Base-by-base conservation (phyloP, 2,888 invertebrate genomes). In the Amblyjoppa fuscipennis region DNA sequence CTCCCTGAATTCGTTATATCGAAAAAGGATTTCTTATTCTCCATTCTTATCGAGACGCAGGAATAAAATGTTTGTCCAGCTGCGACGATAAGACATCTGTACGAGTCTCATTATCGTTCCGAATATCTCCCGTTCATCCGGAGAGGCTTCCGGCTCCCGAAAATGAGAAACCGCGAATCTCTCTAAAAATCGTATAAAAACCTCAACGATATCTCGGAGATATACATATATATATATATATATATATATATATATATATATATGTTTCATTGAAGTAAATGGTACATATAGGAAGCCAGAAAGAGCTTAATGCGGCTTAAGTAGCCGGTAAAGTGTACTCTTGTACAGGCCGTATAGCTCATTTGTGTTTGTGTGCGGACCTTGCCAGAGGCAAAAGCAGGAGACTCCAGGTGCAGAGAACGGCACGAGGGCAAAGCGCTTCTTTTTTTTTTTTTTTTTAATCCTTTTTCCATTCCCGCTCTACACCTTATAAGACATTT, bases 401-500 rank as follows among this genome's bases (percentile, higher is more conserved):
- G 61, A 84, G 85, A 71, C 82, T 85, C 85, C 85, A 85, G 85
- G 85, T 85, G 85, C 85, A 76, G 41, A 79, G 71, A 70, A 82
- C 76, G 64, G 82, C 82, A 76, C 76, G 76, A 66, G 75, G 75
- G 75, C 34, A 75, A 45, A 75, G 82, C 75, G 85, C 79, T 53
- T 77, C 69, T 64, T 71, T 45, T 51, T 28, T 78, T 68, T 74
- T 77, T 75, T 75, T 31, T 20, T 20, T 20, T 20, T 20, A 20
- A 76, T 70, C 61, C 56, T 64, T 64, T 41, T 53, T 31, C 28
- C 64, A 68, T 74, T 85, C 77, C 11, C 41, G 3, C 41, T 45
- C 61, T 53, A 69, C 69, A 79, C 76, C 75, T 79, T 79, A 38
- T 68, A 31, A 59, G 45, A 71, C 75, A 56, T 31, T 59, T 68